These are phyloP conservation scores for Darevskia mixta DNA, from an alignment of 2,797 vertebrate species.

Conservation along the genomic window DNA sequence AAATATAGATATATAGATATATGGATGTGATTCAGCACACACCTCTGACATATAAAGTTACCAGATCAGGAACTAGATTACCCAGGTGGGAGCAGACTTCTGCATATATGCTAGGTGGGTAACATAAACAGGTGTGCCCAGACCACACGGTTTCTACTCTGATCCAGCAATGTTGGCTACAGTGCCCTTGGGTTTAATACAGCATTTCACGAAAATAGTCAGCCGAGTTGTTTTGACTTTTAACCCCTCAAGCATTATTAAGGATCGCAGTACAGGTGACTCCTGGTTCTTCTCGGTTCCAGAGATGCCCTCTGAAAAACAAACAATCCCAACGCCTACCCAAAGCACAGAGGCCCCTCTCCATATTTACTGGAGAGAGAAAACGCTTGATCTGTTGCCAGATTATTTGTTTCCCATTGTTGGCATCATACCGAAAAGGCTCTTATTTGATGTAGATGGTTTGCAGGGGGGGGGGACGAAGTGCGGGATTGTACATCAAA, in stretches of 20 bases:
- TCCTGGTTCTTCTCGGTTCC: neutral
- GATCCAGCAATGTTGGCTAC: neutral
- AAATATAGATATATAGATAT: neutral
- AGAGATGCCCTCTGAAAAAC: neutral
- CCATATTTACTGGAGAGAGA: neutral
- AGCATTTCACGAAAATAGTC: neutral
- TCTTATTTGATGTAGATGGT: fast-evolving
- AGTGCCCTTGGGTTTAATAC: too few relatives aligned
- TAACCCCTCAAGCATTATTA: neutral
- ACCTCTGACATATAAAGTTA: too few relatives aligned
- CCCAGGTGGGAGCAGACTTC: neutral
- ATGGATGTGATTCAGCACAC: too few relatives aligned
- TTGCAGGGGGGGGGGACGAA: fast-evolving
- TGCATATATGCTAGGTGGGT: neutral
- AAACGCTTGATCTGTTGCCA: conserved; percentile 20
- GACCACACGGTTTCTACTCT: neutral
- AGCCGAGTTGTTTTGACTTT: neutral
- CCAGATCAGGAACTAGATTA: too few relatives aligned
- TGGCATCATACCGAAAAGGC: conserved; percentile 1
- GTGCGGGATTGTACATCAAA: neutral
- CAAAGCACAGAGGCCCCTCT: neutral
- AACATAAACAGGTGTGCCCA: neutral
- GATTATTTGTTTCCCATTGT: conserved; percentile 27
- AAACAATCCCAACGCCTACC: neutral
- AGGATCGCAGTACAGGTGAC: neutral